Base-by-base conservation (phyloP, 2,797 vertebrate species). In the Urosaurus nigricauda region DNA sequence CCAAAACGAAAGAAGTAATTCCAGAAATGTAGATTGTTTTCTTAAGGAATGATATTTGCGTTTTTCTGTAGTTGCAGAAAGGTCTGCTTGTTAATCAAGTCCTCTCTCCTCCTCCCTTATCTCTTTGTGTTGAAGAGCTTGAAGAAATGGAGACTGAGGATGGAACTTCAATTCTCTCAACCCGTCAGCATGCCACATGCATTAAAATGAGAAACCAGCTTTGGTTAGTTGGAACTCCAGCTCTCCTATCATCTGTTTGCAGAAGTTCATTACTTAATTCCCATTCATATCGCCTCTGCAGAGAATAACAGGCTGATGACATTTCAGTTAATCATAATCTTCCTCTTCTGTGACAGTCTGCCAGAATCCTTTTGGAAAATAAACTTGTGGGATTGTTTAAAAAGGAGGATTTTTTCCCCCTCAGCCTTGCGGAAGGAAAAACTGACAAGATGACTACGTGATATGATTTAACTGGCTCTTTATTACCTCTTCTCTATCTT, bases 231-330 rank as follows among this genome's bases (percentile, higher is more conserved):
- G 60, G 81, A 89, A 80, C 63, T 86, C 79, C 90, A 92, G 78
- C 71, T 90, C 68, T 82, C 90, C 92, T 94, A 63, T 91, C 88
- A 77, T 79, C 88, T 4, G 0, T 83, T 51, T 75, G 80, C 93
- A 95, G 86, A 95, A 90, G 58, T 93, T 94, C 83, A 29, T 93
- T 92, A 93, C 88, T 93, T 95, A 89, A 93, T 93, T 96, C 91
- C 91, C 85, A 95, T 93, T 94, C 51, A 43, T 83, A 91, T 92
- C 8, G 2, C 47, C 87, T 92, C 94, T 83, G 71, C 74, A 88
- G 87, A 90, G 75, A 92, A 90, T 90, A 95, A 92, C 93, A 91
- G 79, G 51, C 89, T 90, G 88, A 92, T 93, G 93, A 92, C 95
- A 93, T 91, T 92, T 95, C 51, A 60, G 92, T 91, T 95, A 88